Percentiles rank a stretch among this genome's conserved stretches.
These are phyloP conservation scores for Anodontia alba DNA, from an alignment of 2,888 invertebrate genomes.

Conservation along the genomic window DNA sequence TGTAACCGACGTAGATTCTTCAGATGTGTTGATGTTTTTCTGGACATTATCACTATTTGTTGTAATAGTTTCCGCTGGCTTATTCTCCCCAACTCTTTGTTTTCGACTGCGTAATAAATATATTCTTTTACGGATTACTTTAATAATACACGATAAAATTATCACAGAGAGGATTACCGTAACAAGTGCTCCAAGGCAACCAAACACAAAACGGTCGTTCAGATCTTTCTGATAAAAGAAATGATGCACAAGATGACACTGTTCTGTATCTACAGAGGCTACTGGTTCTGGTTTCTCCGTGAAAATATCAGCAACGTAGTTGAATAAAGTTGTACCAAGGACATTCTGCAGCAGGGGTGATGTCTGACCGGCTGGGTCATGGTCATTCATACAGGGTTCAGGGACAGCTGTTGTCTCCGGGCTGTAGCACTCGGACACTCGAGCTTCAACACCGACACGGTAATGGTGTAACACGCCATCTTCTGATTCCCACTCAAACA, in stretches of 20 bases:
- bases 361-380: background rate
- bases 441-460: background rate
- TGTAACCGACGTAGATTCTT: background rate
- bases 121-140: background rate
- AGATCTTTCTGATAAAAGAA: background rate
- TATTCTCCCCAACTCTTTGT: background rate
- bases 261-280: background rate
- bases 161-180: background rate
- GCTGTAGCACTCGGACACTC: background rate
- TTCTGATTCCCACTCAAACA: constrained; percentile 5
- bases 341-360: constrained; percentile 40
- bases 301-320: constrained; percentile 32
- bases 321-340: constrained; percentile 45
- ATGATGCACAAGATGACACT: background rate
- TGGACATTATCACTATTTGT: background rate
- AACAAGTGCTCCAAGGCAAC: background rate
- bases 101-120: background rate
- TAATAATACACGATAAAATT: background rate
- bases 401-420: background rate
- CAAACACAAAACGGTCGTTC: background rate
- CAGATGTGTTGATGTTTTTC: background rate
- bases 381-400: background rate
- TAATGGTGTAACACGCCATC: background rate
- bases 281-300: background rate
- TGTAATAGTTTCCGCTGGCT: background rate